Percentiles rank a stretch among this genome's conserved stretches.
Conservation (phyloP, 2,888 invertebrate genomes). For the Digitonthophagus gazella region DNA sequence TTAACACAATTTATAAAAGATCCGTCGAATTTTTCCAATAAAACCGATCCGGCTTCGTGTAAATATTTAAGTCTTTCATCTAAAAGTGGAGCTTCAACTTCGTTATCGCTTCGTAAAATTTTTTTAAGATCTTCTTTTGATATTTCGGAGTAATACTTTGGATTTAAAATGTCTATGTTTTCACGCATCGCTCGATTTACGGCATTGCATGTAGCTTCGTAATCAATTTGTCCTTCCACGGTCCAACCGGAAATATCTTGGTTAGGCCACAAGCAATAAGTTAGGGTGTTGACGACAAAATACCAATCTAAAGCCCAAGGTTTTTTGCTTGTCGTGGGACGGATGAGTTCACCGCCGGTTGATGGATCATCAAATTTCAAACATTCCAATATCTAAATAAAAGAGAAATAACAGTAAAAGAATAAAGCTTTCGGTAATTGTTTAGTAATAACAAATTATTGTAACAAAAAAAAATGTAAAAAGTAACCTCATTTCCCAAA, state of each 20-base stretch:
- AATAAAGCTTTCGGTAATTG: neutral
- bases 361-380: constrained; percentile 60
- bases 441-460: neutral
- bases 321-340: constrained; percentile 70
- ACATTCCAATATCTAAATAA: constrained; percentile 58
- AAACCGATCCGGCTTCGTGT: constrained; percentile 70
- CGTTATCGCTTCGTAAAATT: constrained; percentile 77
- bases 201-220: constrained; percentile 88
- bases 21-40: constrained; percentile 73
- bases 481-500: constrained; percentile 68
- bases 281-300: constrained; percentile 87
- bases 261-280: constrained; percentile 91
- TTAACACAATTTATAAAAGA: constrained; percentile 79
- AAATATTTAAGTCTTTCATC: constrained; percentile 72
- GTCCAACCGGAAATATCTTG: constrained; percentile 63
- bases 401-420: no score
- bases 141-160: constrained; percentile 73
- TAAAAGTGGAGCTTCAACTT: constrained; percentile 69
- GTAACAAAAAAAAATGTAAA: no score
- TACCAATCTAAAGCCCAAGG: constrained; percentile 80
- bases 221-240: constrained; percentile 78
- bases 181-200: constrained; percentile 80
- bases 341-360: constrained; percentile 63
- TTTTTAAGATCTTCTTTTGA: constrained; percentile 62
- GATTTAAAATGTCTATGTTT: constrained; percentile 75